phyloP scores from a whole-genome alignment of 2,113 vertebrate genomes.

The Hassar affinis region DNA sequence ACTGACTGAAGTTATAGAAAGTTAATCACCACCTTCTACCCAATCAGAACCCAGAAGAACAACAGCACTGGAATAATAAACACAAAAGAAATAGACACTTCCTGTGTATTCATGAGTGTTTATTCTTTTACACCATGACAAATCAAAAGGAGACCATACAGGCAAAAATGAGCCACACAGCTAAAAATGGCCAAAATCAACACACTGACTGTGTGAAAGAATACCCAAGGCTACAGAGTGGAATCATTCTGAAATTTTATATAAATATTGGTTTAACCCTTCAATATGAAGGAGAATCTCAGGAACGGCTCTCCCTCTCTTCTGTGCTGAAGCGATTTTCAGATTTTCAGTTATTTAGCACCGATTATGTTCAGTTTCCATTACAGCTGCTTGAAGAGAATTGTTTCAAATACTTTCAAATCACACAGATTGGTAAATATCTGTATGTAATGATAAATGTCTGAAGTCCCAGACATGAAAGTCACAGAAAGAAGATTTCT shows the following conservation, averaged over 20 bases:
- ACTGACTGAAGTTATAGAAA: too few relatives aligned
- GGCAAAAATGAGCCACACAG: conserved; percentile 4
- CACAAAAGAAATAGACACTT: background rate
- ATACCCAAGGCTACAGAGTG: background rate
- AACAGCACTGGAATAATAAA: background rate
- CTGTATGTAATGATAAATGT: background rate
- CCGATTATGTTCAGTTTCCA: background rate
- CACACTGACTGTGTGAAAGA: background rate
- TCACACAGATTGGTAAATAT: background rate
- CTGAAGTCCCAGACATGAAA: background rate
- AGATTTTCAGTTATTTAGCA: background rate
- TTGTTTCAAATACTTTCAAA: background rate
- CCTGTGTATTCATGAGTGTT: background rate
- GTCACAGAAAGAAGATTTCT: background rate
- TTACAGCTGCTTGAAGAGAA: background rate
- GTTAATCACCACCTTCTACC: background rate
- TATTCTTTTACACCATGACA: background rate
- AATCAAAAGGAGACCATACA: background rate
- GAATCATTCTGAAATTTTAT: background rate
- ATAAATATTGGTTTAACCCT: conserved; percentile 51
- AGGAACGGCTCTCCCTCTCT: conserved; percentile 21
- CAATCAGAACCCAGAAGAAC: background rate
- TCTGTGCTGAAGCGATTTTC: background rate
- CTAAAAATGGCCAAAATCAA: background rate
- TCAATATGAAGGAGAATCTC: conserved; percentile 72